Base-by-base conservation (phyloP, 2,113 vertebrate species). In the Atlantisia rogersi region DNA sequence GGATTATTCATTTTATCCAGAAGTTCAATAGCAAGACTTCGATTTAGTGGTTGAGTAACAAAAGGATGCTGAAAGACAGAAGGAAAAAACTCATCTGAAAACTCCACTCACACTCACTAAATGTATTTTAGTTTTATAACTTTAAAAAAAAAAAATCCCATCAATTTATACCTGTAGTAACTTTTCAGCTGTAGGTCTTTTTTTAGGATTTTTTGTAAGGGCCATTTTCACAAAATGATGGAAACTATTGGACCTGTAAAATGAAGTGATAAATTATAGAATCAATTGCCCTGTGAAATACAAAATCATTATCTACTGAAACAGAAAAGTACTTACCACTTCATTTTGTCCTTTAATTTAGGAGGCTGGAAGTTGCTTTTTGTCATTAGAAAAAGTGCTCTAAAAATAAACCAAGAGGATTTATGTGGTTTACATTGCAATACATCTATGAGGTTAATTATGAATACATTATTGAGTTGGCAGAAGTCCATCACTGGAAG, bases 311-410 rank as follows among this genome's bases (percentile, higher is more conserved):
- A 55, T 19, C 37, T 86, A 94, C 65, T 22, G 60, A 92, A 90
- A 48, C 53, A 86, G 55, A 82, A 60, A 94, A 93, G 60, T 58
- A 85, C 98, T 98, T 98, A 99, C 99, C 99, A 99, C 79, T 99
- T 99, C 89, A 99, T 96, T 98, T 99, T 99, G 97, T 99, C 99
- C 98, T 99, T 99, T 97, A 99, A 98, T 96, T 99, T 99, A 29
- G 99, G 99, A 91, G 99, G 99, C 86, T 99, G 99, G 95, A 99
- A 99, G 97, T 99, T 99, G 97, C 99, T 99, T 98, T 99, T 99
- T 5, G 99, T 99, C 99, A 99, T 99, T 96, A 99, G 96, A 97
- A 99, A 99, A 83, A 99, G 98, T 77, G 99, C 99, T 98, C 99
- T 99, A 71, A 95, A 95, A 92, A 48, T 48, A 80, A 76, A 65